Base-by-base conservation (phyloP, 2,797 vertebrate species). In the Helicolenus hilgendorfi region DNA sequence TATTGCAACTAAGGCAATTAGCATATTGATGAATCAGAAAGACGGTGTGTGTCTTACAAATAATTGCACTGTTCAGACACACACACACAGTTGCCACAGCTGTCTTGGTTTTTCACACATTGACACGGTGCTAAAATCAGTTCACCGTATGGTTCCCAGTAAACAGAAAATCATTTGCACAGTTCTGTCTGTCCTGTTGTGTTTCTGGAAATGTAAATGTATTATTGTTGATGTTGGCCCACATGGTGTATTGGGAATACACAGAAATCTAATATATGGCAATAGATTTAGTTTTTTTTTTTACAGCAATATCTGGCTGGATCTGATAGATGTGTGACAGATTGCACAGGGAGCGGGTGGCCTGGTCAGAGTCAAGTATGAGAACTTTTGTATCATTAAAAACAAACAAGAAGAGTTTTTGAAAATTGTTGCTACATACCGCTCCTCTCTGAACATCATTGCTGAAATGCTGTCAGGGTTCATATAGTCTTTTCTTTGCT, bases 401-500 rank as follows among this genome's bases (percentile, higher is more conserved):
- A 82, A 64, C 75, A 78, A 78, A 81, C 58, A 59, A 11, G 7
- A 70, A 64, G 45, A 82, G 64, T 67, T 72, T 45, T 26, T 11
- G 20, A 27, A 62, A 73, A 31, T 41, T 58, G 31, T 45, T 31
- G n/a, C 55, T 29, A 24, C 69, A 67, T 41, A 27, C 55, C 62
- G 15, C 10, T 69, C 26, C n/a, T 75, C 15, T 77, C 65, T 55
- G 81, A 86, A 71, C 38, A 62, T 75, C 75, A 73, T 36, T 11
- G 79, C 78, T 36, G 73, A 74, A 56, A 63, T 60, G 59, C 77
- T 45, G 83, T 67, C 72, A 55, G 55, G 55, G 75, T 89, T 91
- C 80, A 92, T 89, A 85, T 59, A 55, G 73, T 65, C 67, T 82
- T 49, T 59, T 85, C 85, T 90, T 86, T 84, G 64, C 81, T 77